Base-by-base conservation (phyloP, 1,140 invertebrate species). In the Sarcophaga peregrina region DNA sequence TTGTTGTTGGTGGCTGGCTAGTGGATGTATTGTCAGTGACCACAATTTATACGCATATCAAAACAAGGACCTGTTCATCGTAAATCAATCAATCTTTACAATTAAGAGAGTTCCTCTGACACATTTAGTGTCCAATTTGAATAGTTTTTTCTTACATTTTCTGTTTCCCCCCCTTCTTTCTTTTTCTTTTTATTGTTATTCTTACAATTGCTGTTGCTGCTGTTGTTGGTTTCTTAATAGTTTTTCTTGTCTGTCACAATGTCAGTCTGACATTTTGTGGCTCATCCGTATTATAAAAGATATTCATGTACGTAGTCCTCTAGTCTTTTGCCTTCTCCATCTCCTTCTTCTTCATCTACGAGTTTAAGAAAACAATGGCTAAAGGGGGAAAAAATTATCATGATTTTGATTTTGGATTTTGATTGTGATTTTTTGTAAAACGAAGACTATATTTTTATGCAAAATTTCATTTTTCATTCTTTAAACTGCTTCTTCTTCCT, bases 121-220 rank as follows among this genome's bases (percentile, higher is more conserved):
- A 84, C 83, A 84, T 84, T 84, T 84, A 84, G 83, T 84, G 83
- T 84, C 83, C 83, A 84, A 82, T 84, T 84, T 82, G 82, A 83
- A 83, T 83, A 83, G 76, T 74, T 83, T 50, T 74, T 76, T 52
- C 13, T 58, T 80, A 37, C 5, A 7, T 52, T 20, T 9, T 68
- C 45, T 52, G 11, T 46, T 46, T 58, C 48, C 52, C 3, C 6
- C n/a, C n/a, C n/a, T n/a, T n/a, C n/a, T n/a, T n/a, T 58, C 37
- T 68, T 68, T 68, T n/a, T 68, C 15, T 7, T 13, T 62, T 62
- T 37, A 80, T n/a, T 52, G 80, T 15, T 45, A 62, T 47, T 20
- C 17, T n/a, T 20, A 54, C 5, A 17, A 6, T 20, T 68, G 46
- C 45, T n/a, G 20, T 25, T 74, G 25, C 25, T 82, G 47, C n/a